These are phyloP conservation scores for Philereme vetulata DNA, from an alignment of 2,888 invertebrate species.

Conservation along the genomic window DNA sequence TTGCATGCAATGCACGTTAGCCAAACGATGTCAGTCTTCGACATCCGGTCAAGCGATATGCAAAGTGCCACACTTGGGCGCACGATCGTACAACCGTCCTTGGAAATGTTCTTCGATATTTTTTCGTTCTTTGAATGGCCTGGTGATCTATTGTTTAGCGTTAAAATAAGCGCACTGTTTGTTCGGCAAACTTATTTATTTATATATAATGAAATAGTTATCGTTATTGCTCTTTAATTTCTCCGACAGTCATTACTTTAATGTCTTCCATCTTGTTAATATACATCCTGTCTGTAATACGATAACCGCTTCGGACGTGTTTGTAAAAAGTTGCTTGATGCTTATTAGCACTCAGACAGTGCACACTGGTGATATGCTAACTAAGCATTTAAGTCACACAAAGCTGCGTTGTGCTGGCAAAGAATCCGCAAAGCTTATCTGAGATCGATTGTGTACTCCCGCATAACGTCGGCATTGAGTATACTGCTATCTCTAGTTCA, in stretches of 20 bases:
- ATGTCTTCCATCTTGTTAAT: too few species aligned
- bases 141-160: constrained; percentile 37
- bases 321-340: constrained; percentile 21
- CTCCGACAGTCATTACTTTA: not conserved
- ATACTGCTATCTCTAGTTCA: constrained; percentile 47
- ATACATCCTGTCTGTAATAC: not conserved
- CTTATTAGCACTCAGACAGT: constrained; percentile 30
- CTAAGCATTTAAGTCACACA: constrained; percentile 30
- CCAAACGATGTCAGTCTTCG: constrained; percentile 62
- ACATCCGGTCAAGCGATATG: constrained; percentile 74
- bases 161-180: not conserved
- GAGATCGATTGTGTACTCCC: constrained; percentile 47
- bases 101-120: constrained; percentile 54
- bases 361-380: constrained; percentile 19
- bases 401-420: constrained; percentile 37
- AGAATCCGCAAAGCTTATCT: constrained; percentile 46
- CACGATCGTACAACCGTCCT: constrained; percentile 61
- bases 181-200: not conserved
- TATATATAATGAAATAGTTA: too few species aligned
- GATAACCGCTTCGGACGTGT: constrained; percentile 2
- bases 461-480: constrained; percentile 44
- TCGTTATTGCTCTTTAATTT: not conserved
- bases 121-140: constrained; percentile 39
- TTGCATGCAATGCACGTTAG: constrained; percentile 61
- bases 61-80: constrained; percentile 65